A percentile compares a stretch with the other conserved stretches of the same genome.
These are phyloP conservation scores for Oeneis ivallda DNA, from an alignment of 2,888 invertebrate species.

Conservation along the genomic window DNA sequence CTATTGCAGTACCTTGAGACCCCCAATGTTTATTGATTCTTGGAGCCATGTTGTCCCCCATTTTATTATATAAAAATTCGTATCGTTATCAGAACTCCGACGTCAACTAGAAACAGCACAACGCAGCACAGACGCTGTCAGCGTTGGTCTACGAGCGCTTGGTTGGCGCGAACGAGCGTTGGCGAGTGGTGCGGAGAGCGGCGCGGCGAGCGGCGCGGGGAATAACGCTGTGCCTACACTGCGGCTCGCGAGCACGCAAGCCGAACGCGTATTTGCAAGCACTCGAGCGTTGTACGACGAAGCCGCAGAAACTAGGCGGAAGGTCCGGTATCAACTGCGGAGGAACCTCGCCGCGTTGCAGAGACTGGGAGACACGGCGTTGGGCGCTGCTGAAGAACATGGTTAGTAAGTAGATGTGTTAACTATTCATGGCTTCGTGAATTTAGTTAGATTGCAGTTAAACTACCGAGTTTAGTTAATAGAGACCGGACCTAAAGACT, in stretches of 20 bases:
- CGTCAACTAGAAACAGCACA: slow-evolving; percentile 57
- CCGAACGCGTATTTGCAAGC: slow-evolving; percentile 67
- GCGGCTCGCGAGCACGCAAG: slow-evolving; percentile 44
- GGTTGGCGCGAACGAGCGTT: slow-evolving; percentile 73
- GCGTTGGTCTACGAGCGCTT: slow-evolving; percentile 65
- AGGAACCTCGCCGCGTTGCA: slow-evolving; percentile 80
- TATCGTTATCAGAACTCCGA: slow-evolving; percentile 52
- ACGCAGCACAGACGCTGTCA: slow-evolving; percentile 64
- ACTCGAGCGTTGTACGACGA: slow-evolving; percentile 72
- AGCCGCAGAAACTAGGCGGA: slow-evolving; percentile 71
- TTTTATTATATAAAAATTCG: too few species aligned
- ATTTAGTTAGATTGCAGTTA: background rate
- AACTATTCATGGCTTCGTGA: background rate
- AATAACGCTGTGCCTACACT: slow-evolving; percentile 33
- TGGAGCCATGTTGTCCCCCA: too few species aligned
- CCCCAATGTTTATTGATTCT: too few species aligned
- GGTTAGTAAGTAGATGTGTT: slow-evolving; percentile 55
- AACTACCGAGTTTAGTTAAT: too few species aligned
- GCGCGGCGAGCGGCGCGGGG: slow-evolving; percentile 31
- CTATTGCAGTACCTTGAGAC: too few species aligned
- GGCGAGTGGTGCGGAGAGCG: slow-evolving; percentile 49
- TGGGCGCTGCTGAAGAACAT: slow-evolving; percentile 87
- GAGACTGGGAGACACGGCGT: slow-evolving; percentile 84
- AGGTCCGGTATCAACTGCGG: slow-evolving; percentile 74
- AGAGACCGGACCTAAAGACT: too few species aligned